Evolutionary conservation across 2,888 invertebrate genomes (phyloP).

Genomic region (Podabrus alpinus): DNA sequence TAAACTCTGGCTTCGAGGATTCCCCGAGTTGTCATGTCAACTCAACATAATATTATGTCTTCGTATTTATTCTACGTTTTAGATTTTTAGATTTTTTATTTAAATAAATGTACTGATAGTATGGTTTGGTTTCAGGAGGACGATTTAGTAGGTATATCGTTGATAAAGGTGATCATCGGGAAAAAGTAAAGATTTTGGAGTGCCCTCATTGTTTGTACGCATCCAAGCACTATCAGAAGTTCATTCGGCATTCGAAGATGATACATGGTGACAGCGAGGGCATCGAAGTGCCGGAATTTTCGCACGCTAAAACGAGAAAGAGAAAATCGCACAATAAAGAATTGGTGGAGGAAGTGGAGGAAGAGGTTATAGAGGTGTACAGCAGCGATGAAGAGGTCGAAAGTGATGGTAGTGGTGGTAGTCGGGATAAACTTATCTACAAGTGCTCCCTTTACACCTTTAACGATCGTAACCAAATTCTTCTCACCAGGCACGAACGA

Average conservation of each 20-base stretch:
- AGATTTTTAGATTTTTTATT: conserved; percentile 25
- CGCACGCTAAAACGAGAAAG: conserved; percentile 40
- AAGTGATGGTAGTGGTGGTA: conserved; percentile 37
- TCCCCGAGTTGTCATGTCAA: conserved; percentile 46
- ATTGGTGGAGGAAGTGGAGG: conserved; percentile 50
- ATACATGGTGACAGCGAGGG: conserved; percentile 62
- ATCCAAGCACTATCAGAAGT: conserved; percentile 85
- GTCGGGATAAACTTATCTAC: conserved; percentile 40
- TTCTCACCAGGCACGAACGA: conserved; percentile 71
- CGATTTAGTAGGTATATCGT: conserved; percentile 62
- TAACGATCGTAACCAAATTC: conserved; percentile 66
- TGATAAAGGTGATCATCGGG: conserved; percentile 79
- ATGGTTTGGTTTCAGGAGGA: conserved; percentile 42
- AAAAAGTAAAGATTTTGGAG: conserved; percentile 80
- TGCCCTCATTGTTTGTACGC: conserved; percentile 88
- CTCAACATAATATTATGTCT: conserved; percentile 38
- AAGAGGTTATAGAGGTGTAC: conserved; percentile 54
- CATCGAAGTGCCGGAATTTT: conserved; percentile 44
- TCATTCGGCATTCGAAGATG: conserved; percentile 81
- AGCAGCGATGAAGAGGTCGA: conserved; percentile 51
- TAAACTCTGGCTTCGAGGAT: conserved; percentile 35
- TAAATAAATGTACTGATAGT: conserved; percentile 6
- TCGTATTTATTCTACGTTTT: conserved; percentile 36
- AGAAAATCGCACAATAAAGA: conserved; percentile 44
- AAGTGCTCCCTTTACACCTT: conserved; percentile 74